These are phyloP conservation scores for Gymnorhina tibicen DNA, from an alignment of 2,113 vertebrate genomes.

Conservation along the genomic window DNA sequence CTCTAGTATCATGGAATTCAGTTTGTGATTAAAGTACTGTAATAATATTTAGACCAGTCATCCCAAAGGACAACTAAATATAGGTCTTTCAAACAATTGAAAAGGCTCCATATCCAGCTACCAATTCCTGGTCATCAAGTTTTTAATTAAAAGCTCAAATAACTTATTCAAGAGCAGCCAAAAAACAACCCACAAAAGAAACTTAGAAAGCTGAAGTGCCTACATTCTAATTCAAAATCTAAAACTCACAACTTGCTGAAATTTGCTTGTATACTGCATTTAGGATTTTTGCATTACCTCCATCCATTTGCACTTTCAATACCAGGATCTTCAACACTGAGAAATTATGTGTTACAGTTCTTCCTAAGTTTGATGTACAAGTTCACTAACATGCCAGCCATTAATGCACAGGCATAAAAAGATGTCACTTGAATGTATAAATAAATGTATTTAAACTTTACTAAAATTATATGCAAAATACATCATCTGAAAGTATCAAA, in stretches of 20 bases:
- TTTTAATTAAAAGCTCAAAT: not conserved
- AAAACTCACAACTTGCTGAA: not conserved
- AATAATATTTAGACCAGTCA: not conserved
- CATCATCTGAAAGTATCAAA: not conserved
- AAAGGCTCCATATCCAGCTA: not conserved
- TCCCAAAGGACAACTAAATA: not conserved
- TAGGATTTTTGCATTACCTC: not conserved
- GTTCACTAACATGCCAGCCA: not conserved
- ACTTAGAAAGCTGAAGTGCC: fast-evolving
- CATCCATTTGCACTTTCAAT: not conserved
- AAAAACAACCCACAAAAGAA: not conserved
- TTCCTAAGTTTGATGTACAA: not conserved
- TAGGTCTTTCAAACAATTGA: not conserved
- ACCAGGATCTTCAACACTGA: not conserved
- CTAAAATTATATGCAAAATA: not conserved
- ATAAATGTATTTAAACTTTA: not conserved
- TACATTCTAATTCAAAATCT: not conserved
- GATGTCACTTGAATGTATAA: not conserved
- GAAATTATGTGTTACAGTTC: not conserved
- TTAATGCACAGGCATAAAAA: not conserved
- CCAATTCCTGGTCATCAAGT: not conserved
- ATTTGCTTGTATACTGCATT: not conserved
- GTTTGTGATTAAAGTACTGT: not conserved
- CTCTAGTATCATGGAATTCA: not conserved
- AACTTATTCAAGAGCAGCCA: not conserved